Base-by-base conservation (phyloP, 2,797 vertebrate species). In the Halcyon smyrnensis region DNA sequence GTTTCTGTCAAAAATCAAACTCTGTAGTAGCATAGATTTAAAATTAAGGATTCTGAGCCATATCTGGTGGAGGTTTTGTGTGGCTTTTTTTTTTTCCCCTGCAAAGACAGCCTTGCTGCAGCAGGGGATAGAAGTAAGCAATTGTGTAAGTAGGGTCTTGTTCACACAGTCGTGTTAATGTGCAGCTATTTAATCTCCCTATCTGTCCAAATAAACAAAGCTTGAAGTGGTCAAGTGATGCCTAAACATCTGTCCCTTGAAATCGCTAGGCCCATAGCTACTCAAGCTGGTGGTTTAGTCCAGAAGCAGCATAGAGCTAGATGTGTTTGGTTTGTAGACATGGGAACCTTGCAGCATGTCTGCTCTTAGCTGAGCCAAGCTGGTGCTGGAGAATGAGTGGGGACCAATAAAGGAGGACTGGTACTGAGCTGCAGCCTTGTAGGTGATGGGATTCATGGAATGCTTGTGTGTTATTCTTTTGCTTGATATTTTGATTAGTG, bases 181-280 rank as follows among this genome's bases (percentile, higher is more conserved):
- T 69, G 45, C 12, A 76, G 69, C 41, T 79, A 5, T 65, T 81
- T 85, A 53, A 24, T 51, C 48, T 80, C 39, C 7, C 0, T 60
- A 56, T 74, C 48, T 67, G 27, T 60, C 74, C 83, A 90, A 88
- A 93, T 79, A 95, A 91, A 77, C 60, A 71, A 63, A 90, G 51
- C 70, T 90, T 32, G 18, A 41, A 74, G 77, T 70, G 81, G 50
- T 56, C 67, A 34, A 87, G 59, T 34, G 63, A 28, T 82, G 59
- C 82, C 64, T 63, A 28, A 70, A 56, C n/a, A 32, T 56, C 20
- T 53, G n/a, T 34, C 70, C 88, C 20, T n/a, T 51, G 70, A 76
- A 68, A 53, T 46, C 24, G 2, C 39, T 16, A 24, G 28, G 10
- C 43, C n/a, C n/a, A 3, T 11, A 81, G 78, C 32, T 34, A 11